Conservation (phyloP, 2,113 vertebrate genomes). For the Strix uralensis region DNA sequence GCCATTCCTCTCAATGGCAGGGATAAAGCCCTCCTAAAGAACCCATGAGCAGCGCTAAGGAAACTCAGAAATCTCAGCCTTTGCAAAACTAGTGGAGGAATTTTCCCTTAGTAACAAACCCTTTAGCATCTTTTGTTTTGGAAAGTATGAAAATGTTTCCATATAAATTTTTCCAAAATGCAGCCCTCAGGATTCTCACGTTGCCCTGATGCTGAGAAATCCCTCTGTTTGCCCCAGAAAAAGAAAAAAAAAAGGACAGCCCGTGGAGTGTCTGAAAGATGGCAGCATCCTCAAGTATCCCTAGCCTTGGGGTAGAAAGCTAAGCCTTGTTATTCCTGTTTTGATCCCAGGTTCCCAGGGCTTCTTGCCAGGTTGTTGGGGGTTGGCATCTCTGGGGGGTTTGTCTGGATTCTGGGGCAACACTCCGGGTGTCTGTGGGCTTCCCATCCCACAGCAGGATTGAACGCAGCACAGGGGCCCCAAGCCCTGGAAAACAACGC, state of each 20-base stretch:
- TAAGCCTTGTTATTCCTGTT: neutral
- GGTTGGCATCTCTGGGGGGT: constrained; percentile 1
- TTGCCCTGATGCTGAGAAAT: constrained; percentile 19
- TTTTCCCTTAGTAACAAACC: constrained; percentile 35
- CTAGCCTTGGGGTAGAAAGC: neutral
- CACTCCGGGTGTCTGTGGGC: neutral
- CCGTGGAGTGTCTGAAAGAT: neutral
- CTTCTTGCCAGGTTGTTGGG: constrained; percentile 7
- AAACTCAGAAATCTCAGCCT: neutral
- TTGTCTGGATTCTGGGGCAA: constrained; percentile 24
- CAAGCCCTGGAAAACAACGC: neutral
- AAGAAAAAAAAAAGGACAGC: neutral
- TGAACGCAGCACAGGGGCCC: neutral
- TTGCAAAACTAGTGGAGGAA: neutral
- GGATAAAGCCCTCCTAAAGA: neutral
- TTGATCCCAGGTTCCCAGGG: constrained; percentile 38
- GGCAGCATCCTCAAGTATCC: constrained; percentile 23
- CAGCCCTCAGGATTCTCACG: neutral
- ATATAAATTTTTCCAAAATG: constrained; percentile 18
- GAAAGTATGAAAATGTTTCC: constrained; percentile 56
- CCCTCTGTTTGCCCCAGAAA: neutral
- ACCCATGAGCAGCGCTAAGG: accelerated
- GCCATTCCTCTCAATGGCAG: neutral
- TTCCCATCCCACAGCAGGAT: neutral
- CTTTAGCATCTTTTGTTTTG: constrained; percentile 39